phyloP scores from a whole-genome alignment of 2,888 invertebrate genomes.

The Saturnia japonica region DNA sequence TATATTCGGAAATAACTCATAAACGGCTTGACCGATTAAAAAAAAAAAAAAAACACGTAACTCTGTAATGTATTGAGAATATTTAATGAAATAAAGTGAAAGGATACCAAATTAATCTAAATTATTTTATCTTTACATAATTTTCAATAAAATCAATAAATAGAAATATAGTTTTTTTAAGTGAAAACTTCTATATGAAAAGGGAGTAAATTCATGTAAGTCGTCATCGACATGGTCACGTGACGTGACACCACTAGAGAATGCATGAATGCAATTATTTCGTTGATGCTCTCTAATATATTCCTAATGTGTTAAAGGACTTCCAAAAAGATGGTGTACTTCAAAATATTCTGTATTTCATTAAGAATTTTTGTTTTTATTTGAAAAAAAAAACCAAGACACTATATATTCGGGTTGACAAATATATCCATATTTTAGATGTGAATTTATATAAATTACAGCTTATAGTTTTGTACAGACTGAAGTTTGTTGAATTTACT shows the following conservation, averaged over 20 bases:
- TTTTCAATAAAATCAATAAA: too few species aligned
- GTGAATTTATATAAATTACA: not conserved
- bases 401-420: not conserved
- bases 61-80: too few species aligned
- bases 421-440: not conserved
- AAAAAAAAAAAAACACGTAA: too few species aligned
- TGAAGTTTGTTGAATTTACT: not conserved
- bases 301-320: slow-evolving; percentile 25
- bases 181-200: too few species aligned
- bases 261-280: slow-evolving; percentile 23
- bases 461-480: not conserved
- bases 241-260: slow-evolving; percentile 13
- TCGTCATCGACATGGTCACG: too few species aligned
- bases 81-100: too few species aligned
- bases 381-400: not conserved
- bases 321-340: slow-evolving; percentile 11
- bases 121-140: too few species aligned
- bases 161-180: too few species aligned
- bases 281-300: slow-evolving; percentile 30
- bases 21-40: too few species aligned
- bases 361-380: not conserved
- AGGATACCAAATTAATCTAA: too few species aligned
- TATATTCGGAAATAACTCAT: too few species aligned
- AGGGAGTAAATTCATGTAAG: too few species aligned
- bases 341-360: slow-evolving; percentile 11